phyloP scores from a whole-genome alignment of 37 sponge, comb jelly and placozoan species.

The Crambe crambe region DNA sequence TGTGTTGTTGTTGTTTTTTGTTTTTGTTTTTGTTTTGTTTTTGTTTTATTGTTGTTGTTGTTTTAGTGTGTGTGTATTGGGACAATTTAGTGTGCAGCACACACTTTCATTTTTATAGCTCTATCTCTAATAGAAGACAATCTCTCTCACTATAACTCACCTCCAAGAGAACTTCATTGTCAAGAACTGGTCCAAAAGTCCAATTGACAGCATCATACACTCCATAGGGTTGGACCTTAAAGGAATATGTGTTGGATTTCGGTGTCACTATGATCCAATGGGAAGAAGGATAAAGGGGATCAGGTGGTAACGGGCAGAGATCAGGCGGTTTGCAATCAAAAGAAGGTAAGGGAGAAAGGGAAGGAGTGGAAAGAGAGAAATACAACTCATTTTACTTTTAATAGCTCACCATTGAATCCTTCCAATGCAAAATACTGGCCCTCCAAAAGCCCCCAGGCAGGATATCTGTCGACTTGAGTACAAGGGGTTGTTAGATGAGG shows the following conservation, averaged over 20 bases:
- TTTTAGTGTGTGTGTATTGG: too few species aligned
- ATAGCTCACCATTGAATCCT: constrained; percentile 76
- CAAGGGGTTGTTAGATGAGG: background rate
- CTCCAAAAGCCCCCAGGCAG: constrained; percentile 88
- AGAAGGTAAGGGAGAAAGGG: background rate
- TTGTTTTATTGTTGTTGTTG: too few species aligned
- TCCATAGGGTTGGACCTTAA: background rate
- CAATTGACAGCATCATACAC: background rate
- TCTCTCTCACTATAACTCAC: constrained; percentile 26
- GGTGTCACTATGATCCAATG: constrained; percentile 66
- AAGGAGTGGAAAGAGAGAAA: too few species aligned
- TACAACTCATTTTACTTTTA: too few species aligned
- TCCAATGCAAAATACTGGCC: constrained; percentile 85
- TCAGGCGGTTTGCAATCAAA: constrained; percentile 49
- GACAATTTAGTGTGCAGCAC: too few species aligned
- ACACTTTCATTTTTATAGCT: too few species aligned
- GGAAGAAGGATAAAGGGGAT: background rate
- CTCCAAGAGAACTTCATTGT: constrained; percentile 61
- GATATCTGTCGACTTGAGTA: constrained; percentile 58
- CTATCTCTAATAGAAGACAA: too few species aligned
- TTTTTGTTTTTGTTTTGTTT: too few species aligned
- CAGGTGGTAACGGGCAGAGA: constrained; percentile 44
- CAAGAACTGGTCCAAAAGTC: constrained; percentile 65
- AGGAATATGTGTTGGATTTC: background rate
- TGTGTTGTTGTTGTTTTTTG: too few species aligned